Base-by-base conservation (phyloP, 2,797 vertebrate species). In the Galagoides demidoff region DNA sequence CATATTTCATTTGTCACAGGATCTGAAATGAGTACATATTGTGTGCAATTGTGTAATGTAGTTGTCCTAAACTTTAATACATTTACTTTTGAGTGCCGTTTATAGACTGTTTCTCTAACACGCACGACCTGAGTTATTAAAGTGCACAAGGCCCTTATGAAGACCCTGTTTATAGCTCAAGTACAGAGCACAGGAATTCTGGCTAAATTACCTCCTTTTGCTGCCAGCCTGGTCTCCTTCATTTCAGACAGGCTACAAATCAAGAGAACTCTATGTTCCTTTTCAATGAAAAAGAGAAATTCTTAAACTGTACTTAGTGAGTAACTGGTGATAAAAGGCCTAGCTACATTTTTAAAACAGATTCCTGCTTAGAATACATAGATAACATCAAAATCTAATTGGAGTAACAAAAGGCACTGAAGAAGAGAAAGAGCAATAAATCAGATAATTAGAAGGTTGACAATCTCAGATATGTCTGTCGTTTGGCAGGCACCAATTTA, bases 51-150 rank as follows among this genome's bases (percentile, higher is more conserved):
- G 95, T 95, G 97, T 96, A 96, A 97, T 96, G 64, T 84, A 95
- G 97, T 97, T 97, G 95, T 93, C 86, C 93, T 96, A 97, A 98
- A 97, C 90, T 97, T 97, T 97, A 97, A 97, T 95, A 97, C 97
- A 95, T 97, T 97, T 97, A 96, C 93, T 97, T 97, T 95, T 98
- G 97, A 97, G 97, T 95, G 6, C 94, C 96, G 0, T 97, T 98
- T 97, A 97, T 43, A 96, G 97, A 97, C 95, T 95, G 94, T 97
- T 96, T 95, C 97, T 97, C 96, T 96, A 95, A 96, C 93, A 97
- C 45, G 52, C 34, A 96, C 95, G 66, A 81, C 84, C 94, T 23
- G 87, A 96, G 96, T 97, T 96, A 98, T 97, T 97, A 96, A 97
- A 97, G 96, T 94, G 97, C 92, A 90, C 85, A 73, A 86, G 96